Evolutionary conservation across 2,113 vertebrate genomes (phyloP).

Genomic region (Rhinolophus ferrumequinum): DNA sequence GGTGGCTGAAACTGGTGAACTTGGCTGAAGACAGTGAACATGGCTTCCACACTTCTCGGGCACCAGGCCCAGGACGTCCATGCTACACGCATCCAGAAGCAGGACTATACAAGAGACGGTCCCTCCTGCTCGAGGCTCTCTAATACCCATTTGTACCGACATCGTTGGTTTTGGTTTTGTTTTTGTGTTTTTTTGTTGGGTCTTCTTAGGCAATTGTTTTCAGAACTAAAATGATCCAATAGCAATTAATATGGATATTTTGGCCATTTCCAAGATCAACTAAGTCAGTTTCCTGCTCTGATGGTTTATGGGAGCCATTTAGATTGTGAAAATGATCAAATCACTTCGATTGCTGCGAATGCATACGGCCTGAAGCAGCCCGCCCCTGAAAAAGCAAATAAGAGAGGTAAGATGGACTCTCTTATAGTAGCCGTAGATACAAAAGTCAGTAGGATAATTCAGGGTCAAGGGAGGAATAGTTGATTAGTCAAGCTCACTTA

Average conservation of each 20-base stretch:
- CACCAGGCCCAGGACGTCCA: rapidly evolving
- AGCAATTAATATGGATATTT: too few relatives aligned
- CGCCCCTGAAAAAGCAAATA: background rate
- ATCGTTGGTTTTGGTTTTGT: background rate
- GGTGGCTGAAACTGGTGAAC: rapidly evolving
- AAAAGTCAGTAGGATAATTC: background rate
- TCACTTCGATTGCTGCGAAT: background rate
- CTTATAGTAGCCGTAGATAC: rapidly evolving
- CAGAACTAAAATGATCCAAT: background rate
- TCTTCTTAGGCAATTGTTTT: background rate
- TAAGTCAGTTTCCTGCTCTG: background rate
- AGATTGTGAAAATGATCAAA: background rate
- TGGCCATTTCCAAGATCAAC: background rate
- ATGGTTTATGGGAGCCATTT: background rate
- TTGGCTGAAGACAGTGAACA: too few relatives aligned
- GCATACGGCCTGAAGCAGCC: too few relatives aligned
- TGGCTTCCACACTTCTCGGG: too few relatives aligned
- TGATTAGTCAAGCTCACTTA: background rate
- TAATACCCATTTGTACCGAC: background rate
- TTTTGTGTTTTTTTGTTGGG: background rate
- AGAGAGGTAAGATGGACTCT: background rate
- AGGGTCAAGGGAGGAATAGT: background rate
- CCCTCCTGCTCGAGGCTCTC: background rate
- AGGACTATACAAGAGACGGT: rapidly evolving
- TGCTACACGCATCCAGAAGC: rapidly evolving